A percentile compares a stretch with the other conserved stretches of the same genome.
Evolutionary conservation across 2,113 vertebrate species (phyloP).

Genomic region (Melanocharis versteri): DNA sequence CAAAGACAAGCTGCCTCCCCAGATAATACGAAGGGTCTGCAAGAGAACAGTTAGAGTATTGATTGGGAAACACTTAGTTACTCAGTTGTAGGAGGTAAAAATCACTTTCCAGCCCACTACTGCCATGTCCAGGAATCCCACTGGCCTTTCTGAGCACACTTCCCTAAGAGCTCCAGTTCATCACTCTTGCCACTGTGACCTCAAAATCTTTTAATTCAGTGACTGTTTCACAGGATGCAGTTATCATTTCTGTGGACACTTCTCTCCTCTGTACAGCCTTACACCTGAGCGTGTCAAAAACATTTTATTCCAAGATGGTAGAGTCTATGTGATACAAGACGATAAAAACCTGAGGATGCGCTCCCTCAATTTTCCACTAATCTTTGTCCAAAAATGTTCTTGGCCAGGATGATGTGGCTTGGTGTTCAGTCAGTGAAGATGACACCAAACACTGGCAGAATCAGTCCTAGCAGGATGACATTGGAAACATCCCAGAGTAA

Average conservation of each 20-base stretch:
- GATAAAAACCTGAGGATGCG: neutral
- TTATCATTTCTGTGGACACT: neutral
- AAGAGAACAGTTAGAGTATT: neutral
- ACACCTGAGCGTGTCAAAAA: neutral
- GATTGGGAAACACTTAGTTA: neutral
- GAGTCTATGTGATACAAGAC: neutral
- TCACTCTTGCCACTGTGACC: neutral
- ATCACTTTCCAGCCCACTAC: neutral
- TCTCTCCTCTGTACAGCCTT: neutral
- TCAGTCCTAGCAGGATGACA: neutral
- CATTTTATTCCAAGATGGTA: neutral
- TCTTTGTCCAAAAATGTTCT: neutral
- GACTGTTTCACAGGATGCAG: neutral
- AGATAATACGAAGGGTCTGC: neutral
- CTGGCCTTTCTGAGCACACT: neutral
- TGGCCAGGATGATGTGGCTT: neutral
- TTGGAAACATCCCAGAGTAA: neutral
- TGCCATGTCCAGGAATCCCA: neutral
- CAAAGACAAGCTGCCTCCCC: neutral
- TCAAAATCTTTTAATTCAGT: neutral
- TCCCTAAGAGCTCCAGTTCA: neutral
- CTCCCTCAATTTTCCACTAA: neutral
- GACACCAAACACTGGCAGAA: neutral
- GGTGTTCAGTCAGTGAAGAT: neutral
- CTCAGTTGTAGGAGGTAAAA: neutral